Evolutionary conservation across 2,113 vertebrate species (phyloP).

Genomic region (Macrotis lagotis): DNA sequence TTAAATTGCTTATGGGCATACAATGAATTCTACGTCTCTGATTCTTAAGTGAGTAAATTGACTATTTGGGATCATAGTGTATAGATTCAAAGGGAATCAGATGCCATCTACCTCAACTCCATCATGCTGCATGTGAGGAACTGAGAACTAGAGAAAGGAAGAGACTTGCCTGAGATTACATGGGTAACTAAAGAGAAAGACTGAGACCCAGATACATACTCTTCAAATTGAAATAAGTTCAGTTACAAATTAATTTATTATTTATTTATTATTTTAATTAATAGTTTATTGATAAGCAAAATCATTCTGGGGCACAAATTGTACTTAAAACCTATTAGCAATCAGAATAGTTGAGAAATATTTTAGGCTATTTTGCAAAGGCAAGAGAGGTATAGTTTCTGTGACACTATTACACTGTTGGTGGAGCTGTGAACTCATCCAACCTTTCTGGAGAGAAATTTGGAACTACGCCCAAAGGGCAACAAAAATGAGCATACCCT

Average conservation of each 20-base stretch:
- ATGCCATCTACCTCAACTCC: not conserved
- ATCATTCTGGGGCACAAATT: not conserved
- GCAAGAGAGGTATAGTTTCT: slow-evolving; percentile 32
- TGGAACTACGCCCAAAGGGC: too few relatives aligned
- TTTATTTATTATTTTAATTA: too few relatives aligned
- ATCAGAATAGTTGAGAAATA: not conserved
- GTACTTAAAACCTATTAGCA: not conserved
- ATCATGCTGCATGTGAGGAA: not conserved
- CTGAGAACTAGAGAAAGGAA: not conserved
- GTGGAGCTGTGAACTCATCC: too few relatives aligned
- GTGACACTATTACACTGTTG: too few relatives aligned
- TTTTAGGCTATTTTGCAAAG: slow-evolving; percentile 18
- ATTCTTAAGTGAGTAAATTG: not conserved
- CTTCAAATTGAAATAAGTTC: not conserved
- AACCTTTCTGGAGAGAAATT: too few relatives aligned
- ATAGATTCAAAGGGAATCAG: not conserved
- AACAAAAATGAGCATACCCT: too few relatives aligned
- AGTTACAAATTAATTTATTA: too few relatives aligned
- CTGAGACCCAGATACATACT: not conserved
- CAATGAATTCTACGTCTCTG: not conserved
- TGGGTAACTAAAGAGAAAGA: not conserved
- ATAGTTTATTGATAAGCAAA: not conserved
- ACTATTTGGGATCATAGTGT: not conserved
- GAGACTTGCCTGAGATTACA: not conserved
- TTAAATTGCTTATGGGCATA: not conserved